phyloP scores from a whole-genome alignment of 2,888 invertebrate genomes.

The Zhuqinia jingwanae region DNA sequence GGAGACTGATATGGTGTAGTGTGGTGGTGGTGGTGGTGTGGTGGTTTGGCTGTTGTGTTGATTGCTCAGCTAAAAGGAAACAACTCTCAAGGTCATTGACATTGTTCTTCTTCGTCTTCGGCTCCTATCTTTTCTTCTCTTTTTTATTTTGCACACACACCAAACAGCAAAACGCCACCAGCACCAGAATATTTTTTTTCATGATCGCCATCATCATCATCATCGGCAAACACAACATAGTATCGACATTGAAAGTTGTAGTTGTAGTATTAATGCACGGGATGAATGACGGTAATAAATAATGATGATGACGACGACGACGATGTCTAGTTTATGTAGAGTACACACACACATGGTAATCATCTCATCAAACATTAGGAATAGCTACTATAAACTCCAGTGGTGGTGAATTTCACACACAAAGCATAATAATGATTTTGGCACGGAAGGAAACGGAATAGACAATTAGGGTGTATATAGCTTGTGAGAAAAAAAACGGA shows the following conservation, averaged over 20 bases:
- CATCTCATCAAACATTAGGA: too few species aligned
- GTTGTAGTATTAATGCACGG: too few species aligned
- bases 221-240: background rate
- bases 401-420: too few species aligned
- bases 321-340: too few species aligned
- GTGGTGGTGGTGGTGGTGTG: background rate
- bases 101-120: slow-evolving; percentile 29
- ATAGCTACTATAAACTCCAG: too few species aligned
- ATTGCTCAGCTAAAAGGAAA: slow-evolving; percentile 34
- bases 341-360: too few species aligned
- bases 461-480: too few species aligned
- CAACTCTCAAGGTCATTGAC: slow-evolving; percentile 65
- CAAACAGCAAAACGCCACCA: background rate
- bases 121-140: background rate
- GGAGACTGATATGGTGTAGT: too few species aligned
- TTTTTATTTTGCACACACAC: background rate
- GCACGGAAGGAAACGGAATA: too few species aligned
- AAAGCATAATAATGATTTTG: too few species aligned
- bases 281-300: too few species aligned
- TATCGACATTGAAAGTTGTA: slow-evolving; percentile 60
- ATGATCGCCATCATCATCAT: background rate
- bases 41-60: background rate
- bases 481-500: too few species aligned
- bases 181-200: slow-evolving; percentile 20
- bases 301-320: slow-evolving; percentile 13